Evolutionary conservation across 1,140 invertebrate species (phyloP).

Genomic region (Drosophila erecta): DNA sequence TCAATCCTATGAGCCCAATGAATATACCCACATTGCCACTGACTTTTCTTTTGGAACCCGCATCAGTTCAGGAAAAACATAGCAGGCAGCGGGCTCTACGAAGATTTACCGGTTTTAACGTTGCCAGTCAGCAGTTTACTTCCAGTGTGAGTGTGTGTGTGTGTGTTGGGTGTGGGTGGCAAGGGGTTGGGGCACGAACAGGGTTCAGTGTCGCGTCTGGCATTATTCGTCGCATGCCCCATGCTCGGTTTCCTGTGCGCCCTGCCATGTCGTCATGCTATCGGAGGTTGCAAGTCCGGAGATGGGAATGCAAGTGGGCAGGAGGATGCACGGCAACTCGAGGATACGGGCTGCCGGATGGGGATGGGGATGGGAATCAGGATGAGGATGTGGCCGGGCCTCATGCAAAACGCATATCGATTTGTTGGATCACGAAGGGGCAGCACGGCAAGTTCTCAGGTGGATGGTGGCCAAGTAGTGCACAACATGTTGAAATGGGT

Average conservation of each 20-base stretch:
- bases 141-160: conserved; percentile 15
- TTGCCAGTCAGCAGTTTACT: conserved; percentile 78
- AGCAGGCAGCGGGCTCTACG: conserved; percentile 70
- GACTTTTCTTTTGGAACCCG: not conserved
- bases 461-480: conserved; percentile 20
- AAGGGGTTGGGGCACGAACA: conserved; percentile 16
- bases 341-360: conserved; percentile 17
- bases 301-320: conserved; percentile 5
- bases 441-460: conserved; percentile 17
- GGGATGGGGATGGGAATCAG: conserved; percentile 4
- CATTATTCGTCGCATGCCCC: conserved; percentile 70
- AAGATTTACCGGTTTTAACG: conserved; percentile 82
- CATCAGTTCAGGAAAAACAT: conserved; percentile 28
- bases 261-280: conserved; percentile 74
- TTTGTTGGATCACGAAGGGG: conserved; percentile 41
- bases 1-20: not conserved
- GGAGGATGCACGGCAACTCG: conserved; percentile 3
- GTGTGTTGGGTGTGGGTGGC: not conserved
- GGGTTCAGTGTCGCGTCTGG: conserved; percentile 75
- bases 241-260: conserved; percentile 71
- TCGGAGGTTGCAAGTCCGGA: conserved; percentile 33
- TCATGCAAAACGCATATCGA: conserved; percentile 63
- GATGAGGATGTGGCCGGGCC: conserved; percentile 6
- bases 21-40: not conserved
- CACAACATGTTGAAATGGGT: conserved; percentile 53